Base-by-base conservation (phyloP, 2,797 vertebrate species). In the Pseudochromis fuscus region DNA sequence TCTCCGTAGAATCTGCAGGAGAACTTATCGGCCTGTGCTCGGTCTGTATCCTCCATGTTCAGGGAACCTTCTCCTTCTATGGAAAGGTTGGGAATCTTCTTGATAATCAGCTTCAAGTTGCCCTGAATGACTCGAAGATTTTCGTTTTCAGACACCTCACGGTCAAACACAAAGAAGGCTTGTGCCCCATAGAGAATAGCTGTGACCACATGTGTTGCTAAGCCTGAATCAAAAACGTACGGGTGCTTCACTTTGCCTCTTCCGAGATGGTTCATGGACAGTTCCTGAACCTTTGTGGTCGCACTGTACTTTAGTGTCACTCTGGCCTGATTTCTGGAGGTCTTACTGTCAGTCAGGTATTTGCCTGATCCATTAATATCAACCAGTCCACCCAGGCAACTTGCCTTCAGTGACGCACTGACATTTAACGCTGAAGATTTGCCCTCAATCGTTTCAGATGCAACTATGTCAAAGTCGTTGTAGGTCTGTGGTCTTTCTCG, bases 131-230 rank as follows among this genome's bases (percentile, higher is more conserved):
- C 66, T 67, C 88, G 77, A 21, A 67, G 44, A 21, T 71, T 7
- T 75, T 92, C 87, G 0, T 9, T 25, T 1, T 77, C 25, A 0
- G 85, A 88, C 9, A 85, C 45, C 2, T 87, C 83, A 28, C 31
- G 64, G 21, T 92, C 89, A 82, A 92, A 92, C 12, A 92, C 78
- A 60, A 92, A 91, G 67, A 91, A 91, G 1, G 87, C 88, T 48
- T 91, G 83, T 6, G 88, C 90, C 11, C 91, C 91, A 65, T 92
- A 91, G n/a, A 90, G 72, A 6, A 92, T 44, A 5, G 18, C 90
- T 8, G 89, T 87, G 42, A 91, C 89, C 0, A 92, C 87, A 73
- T 91, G 90, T 38, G 90, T 92, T 35, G 91, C 91, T 55, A 87
- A 12, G 10, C 72, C 3, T 57, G 83, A 0, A 0, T 91, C 49